These are phyloP conservation scores for Umimayanthus kanabou DNA, from an alignment of 92 coral and sea anemone species.

Conservation along the genomic window DNA sequence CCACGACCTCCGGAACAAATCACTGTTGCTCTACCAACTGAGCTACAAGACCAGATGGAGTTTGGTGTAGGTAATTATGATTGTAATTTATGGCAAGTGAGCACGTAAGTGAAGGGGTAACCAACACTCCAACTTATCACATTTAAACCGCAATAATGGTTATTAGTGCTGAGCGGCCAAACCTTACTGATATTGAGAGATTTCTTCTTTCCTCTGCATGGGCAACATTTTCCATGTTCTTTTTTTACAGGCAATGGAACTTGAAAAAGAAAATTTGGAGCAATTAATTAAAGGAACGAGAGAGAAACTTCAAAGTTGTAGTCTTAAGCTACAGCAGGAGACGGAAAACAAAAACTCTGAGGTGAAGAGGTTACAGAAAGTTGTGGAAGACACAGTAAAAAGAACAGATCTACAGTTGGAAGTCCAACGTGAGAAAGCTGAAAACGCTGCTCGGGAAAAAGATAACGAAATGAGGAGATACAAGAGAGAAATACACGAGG, in stretches of 20 bases:
- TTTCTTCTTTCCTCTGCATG: not conserved
- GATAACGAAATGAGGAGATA: not conserved
- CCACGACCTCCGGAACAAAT: too few species aligned
- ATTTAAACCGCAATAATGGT: too few species aligned
- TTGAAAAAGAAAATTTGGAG: not conserved
- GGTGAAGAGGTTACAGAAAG: conserved; percentile 10
- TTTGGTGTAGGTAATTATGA: too few species aligned
- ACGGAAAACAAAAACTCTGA: not conserved
- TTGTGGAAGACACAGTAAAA: not conserved
- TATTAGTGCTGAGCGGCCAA: too few species aligned
- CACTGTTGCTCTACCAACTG: too few species aligned
- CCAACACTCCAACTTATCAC: too few species aligned
- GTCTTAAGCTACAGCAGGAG: not conserved
- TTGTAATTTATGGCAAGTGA: too few species aligned
- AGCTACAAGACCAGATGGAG: too few species aligned
- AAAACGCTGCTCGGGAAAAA: not conserved
- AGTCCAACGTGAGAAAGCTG: not conserved
- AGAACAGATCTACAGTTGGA: not conserved
- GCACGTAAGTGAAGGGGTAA: too few species aligned
- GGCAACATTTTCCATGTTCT: not conserved
- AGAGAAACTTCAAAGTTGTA: not conserved
- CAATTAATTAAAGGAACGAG: not conserved
- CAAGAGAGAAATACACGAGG: not conserved
- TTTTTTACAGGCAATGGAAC: not conserved
- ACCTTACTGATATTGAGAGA: too few species aligned